Conservation (phyloP, 2,113 vertebrate genomes). For the Phrynosoma platyrhinos region DNA sequence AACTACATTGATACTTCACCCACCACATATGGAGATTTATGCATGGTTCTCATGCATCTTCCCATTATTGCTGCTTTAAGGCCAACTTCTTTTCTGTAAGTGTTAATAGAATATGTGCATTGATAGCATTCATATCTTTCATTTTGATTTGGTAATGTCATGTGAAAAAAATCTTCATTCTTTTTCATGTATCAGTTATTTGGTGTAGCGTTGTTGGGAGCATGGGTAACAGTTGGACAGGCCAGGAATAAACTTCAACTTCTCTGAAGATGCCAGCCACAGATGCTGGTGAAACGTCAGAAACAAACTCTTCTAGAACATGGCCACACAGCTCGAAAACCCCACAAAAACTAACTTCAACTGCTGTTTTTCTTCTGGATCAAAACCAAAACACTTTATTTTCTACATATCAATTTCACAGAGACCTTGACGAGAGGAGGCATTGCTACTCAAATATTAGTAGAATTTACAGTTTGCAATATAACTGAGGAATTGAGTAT, state of each 20-base stretch:
- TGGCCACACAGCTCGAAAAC: no score
- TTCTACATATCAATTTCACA: background rate
- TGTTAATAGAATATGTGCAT: no score
- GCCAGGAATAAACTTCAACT: background rate
- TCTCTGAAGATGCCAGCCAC: no score
- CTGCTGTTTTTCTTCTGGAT: background rate
- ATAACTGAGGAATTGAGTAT: no score
- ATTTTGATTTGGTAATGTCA: background rate
- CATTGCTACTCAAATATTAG: background rate
- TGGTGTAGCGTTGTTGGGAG: background rate
- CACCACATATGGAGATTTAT: no score
- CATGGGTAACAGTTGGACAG: background rate
- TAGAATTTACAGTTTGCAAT: background rate
- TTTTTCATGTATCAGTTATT: background rate
- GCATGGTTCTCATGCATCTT: background rate
- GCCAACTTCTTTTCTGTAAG: no score
- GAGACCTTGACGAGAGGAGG: background rate
- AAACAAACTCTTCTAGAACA: no score
- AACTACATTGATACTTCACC: no score
- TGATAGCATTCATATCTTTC: no score
- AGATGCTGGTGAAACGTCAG: no score
- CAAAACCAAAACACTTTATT: background rate
- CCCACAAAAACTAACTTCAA: background rate
- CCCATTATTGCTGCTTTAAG: background rate
- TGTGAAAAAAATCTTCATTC: background rate